Evolutionary conservation across 2,797 vertebrate genomes (phyloP), one percentile per base, ranked within the genome.

Genomic region (Mionectes olivaceus): DNA sequence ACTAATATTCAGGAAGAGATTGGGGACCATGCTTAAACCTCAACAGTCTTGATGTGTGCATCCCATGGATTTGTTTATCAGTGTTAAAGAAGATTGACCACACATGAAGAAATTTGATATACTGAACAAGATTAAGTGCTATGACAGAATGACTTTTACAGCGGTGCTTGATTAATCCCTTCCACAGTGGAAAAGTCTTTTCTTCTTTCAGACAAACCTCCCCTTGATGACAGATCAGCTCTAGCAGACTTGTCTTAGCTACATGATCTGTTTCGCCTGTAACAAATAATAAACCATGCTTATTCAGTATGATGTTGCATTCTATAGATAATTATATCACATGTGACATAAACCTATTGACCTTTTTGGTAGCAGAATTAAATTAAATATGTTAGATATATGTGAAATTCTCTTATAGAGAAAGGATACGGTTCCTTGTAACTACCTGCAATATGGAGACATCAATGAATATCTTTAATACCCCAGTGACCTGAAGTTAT

Each of bases 31-130:
- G 7, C 8, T 90, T 65, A 57, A 81, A 59, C 21, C 4, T 28
- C 43, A 79, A 5, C 9, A 75, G 13, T 33, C 22, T 76, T n/a
- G 28, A 65, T 47, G 19, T 11, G 7, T 32, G 7, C 35, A 46
- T 44, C 30, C 18, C 30, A 24, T 23, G 19, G 23, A 56, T 59
- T 69, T 77, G 10, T 61, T 94, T 81, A n/a, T 64, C 65, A 50
- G 33, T 69, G 15, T 7, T 39, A 22, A 76, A 56, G n/a, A 90
- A 90, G 46, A 73, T 18, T 89, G 83, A 67, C 81, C 84, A 82
- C 86, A 67, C 63, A 87, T 37, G 35, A 77, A 63, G 87, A 85
- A 95, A 95, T 85, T 16, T 74, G 70, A 93, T 90, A 92, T 32
- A 33, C n/a, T 1, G 8, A n/a, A 73, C 21, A 84, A 86, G 61